Evolutionary conservation across 2,113 vertebrate species (phyloP).

Genomic region (Anarrhichthys ocellatus): DNA sequence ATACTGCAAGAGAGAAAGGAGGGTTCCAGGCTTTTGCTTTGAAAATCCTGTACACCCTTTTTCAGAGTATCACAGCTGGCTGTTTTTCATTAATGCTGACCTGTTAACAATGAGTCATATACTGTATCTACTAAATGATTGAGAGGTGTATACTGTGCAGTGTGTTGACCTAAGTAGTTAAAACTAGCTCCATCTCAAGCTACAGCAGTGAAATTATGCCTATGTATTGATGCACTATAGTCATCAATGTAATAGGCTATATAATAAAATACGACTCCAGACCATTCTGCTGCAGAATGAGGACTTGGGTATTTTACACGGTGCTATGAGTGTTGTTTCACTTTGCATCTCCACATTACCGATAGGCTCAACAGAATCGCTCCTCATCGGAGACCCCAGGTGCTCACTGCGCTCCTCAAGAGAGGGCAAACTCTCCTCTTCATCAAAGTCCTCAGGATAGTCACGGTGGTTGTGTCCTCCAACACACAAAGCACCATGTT

Average conservation of each 20-base stretch:
- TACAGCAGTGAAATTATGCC: no score
- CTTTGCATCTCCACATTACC: constrained; percentile 48
- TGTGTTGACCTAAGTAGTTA: background rate
- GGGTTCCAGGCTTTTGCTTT: background rate
- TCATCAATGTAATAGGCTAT: background rate
- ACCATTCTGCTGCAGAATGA: background rate
- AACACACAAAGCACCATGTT: constrained; percentile 43
- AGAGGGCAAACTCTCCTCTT: constrained; percentile 77
- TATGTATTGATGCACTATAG: background rate
- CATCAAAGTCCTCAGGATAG: constrained; percentile 87
- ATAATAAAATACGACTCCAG: background rate
- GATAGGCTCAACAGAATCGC: constrained; percentile 30
- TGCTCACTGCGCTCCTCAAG: constrained; percentile 61
- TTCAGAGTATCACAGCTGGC: background rate
- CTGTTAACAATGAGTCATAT: background rate
- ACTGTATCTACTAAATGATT: background rate
- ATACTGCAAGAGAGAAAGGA: constrained; percentile 5
- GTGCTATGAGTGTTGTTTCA: background rate
- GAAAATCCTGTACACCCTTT: background rate
- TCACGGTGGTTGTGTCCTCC: constrained; percentile 65
- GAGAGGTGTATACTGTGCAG: background rate
- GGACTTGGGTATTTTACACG: background rate
- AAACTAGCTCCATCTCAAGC: background rate
- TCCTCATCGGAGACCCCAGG: constrained; percentile 44
- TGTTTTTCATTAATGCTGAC: background rate